These are phyloP conservation scores for Pseudomyrmex concolor DNA, from an alignment of 1,140 invertebrate genomes.

Conservation along the genomic window DNA sequence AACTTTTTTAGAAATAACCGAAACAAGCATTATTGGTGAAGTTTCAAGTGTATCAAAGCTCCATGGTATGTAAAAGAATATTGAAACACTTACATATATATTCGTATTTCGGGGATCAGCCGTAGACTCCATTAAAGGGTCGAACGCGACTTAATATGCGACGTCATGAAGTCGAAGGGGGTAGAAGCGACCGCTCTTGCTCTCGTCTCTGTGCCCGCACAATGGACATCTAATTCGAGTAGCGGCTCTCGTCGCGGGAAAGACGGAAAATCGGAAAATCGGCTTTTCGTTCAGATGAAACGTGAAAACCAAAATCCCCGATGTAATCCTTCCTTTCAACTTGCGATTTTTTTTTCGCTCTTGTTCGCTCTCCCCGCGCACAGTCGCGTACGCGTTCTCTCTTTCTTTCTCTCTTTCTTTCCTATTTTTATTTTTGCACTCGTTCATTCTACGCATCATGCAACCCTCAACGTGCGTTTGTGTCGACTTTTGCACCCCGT, in stretches of 20 bases:
- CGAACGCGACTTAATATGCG: slow-evolving; percentile 82
- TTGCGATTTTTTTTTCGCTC: slow-evolving; percentile 72
- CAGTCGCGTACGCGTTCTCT: not conserved
- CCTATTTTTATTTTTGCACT: slow-evolving; percentile 45
- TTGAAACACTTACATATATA: slow-evolving; percentile 30
- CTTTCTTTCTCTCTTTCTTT: slow-evolving; percentile 43
- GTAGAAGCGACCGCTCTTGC: slow-evolving; percentile 51
- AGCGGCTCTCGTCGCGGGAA: slow-evolving; percentile 69
- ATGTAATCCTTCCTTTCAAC: slow-evolving; percentile 84
- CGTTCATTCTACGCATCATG: slow-evolving; percentile 68
- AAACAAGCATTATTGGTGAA: not conserved
- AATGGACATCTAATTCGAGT: slow-evolving; percentile 82
- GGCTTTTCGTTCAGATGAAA: slow-evolving; percentile 83
- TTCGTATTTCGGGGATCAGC: slow-evolving; percentile 65
- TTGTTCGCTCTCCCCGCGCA: slow-evolving; percentile 61
- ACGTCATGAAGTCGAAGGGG: slow-evolving; percentile 77
- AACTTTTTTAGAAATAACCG: not conserved
- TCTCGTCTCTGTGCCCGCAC: slow-evolving; percentile 69
- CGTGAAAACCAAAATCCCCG: slow-evolving; percentile 85
- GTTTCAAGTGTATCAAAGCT: slow-evolving; percentile 44
- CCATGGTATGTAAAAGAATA: slow-evolving; percentile 33
- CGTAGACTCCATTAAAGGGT: slow-evolving; percentile 79
- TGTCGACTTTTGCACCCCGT: slow-evolving; percentile 72
- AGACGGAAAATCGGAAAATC: slow-evolving; percentile 84
- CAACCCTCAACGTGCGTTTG: slow-evolving; percentile 63